Evolutionary conservation across 2,888 invertebrate species (phyloP), one percentile per base, ranked within the genome.

Genomic region (Watsonalla binaria): DNA sequence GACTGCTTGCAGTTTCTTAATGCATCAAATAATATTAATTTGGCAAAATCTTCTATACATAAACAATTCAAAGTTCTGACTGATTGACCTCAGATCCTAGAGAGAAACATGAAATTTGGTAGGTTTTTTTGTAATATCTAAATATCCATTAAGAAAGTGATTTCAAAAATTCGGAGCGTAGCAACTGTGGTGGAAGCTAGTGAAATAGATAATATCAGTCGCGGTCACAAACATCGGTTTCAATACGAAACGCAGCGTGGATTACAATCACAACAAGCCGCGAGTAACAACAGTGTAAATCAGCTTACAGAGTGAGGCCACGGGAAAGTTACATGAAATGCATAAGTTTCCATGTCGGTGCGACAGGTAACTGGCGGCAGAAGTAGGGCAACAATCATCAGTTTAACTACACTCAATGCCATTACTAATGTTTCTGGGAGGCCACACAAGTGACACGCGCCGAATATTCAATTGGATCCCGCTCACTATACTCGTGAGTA

Each of bases 391-490:
- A 68, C 74, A 75, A 78, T 72, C 69, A 74, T 78, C 72, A 76
- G 75, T 80, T 74, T 76, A 79, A 78, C 73, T 64, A 78, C 72
- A 66, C 68, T 76, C 80, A 83, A 78, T 82, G 80, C 72, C 82
- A 76, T 78, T 77, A 74, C 76, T 78, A 79, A 79, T 78, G 78
- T 78, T 79, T 76, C 76, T 66, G 63, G 63, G 84, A 89, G 78
- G 82, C 86, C 87, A 63, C 70, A 84, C 72, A 85, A 86, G 77
- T 82, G 84, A 75, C 78, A 72, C 75, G 66, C 67, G 62, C 74
- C 78, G 74, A 84, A 84, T 81, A 82, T 75, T 77, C 79, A 84
- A 87, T 86, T 84, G 80, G 81, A 80, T 79, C 67, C 72, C 66
- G 66, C 59, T 24, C 24, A 24, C 24, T 24, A 24, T 24, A 24